phyloP scores from a whole-genome alignment of 2,797 vertebrate species.

The Xenentodon cancila region DNA sequence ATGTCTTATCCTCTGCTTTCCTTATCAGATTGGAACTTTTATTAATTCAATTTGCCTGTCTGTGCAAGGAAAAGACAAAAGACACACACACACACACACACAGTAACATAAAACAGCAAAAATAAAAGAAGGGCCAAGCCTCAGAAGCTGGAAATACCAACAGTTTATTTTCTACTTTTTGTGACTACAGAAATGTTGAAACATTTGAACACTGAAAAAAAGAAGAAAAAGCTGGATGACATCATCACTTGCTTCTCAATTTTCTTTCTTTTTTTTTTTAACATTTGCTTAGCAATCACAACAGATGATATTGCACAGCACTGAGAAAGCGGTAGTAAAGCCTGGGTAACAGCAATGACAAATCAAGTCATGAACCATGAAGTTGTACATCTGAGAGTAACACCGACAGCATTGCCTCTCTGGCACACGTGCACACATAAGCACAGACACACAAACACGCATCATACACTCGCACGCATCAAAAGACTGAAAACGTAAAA shows the following conservation, averaged over 20 bases:
- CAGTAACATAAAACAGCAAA: background rate
- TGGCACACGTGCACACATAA: slow-evolving; percentile 61
- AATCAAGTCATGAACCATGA: slow-evolving; percentile 87
- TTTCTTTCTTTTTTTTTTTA: slow-evolving; percentile 77
- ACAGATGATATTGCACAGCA: slow-evolving; percentile 98
- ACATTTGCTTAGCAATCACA: slow-evolving; percentile 97
- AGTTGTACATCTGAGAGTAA: slow-evolving; percentile 88
- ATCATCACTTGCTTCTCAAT: slow-evolving; percentile 92
- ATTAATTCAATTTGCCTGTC: slow-evolving; percentile 50
- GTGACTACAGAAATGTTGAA: slow-evolving; percentile 98
- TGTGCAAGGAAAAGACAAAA: slow-evolving; percentile 26
- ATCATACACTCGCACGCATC: slow-evolving; percentile 17
- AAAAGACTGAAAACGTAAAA: slow-evolving; percentile 82
- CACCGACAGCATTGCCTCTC: slow-evolving; percentile 82
- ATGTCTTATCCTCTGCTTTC: slow-evolving; percentile 25
- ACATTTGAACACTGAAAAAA: slow-evolving; percentile 95
- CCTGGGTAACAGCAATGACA: slow-evolving; percentile 79
- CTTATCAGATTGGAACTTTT: slow-evolving; percentile 43
- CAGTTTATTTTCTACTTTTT: slow-evolving; percentile 98
- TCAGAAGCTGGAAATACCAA: slow-evolving; percentile 97
- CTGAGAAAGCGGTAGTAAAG: slow-evolving; percentile 92
- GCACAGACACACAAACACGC: slow-evolving; percentile 12
- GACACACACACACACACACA: background rate
- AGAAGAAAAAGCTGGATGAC: slow-evolving; percentile 89
- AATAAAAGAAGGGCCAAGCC: slow-evolving; percentile 81